These are phyloP conservation scores for Danio jaintianensis DNA, from an alignment of 2,797 vertebrate genomes.

Conservation along the genomic window DNA sequence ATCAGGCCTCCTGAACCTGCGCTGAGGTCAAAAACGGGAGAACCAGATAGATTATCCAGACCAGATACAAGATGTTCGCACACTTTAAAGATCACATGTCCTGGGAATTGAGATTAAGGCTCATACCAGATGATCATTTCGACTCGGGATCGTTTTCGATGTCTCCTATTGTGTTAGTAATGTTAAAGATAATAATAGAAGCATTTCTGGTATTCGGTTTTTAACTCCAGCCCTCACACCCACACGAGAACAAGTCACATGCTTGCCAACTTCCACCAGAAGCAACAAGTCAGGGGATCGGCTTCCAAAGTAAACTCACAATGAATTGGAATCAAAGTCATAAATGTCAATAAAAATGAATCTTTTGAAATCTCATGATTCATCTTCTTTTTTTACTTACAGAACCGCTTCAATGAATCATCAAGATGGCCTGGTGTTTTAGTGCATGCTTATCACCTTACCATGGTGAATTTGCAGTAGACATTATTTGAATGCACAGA, in stretches of 20 bases:
- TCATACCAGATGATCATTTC: slow-evolving; percentile 12
- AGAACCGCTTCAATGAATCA: not conserved
- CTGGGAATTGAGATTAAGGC: slow-evolving; percentile 13
- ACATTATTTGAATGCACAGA: not conserved
- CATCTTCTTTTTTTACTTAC: not conserved
- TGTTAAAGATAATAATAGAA: slow-evolving; percentile 34
- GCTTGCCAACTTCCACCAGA: slow-evolving; percentile 7
- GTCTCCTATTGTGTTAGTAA: not conserved
- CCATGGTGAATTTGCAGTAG: not conserved
- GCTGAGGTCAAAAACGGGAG: slow-evolving; percentile 49
- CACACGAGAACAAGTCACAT: not conserved
- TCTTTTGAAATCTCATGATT: not conserved
- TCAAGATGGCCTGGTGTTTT: not conserved
- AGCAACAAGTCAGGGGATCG: slow-evolving; percentile 9
- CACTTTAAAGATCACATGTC: slow-evolving; percentile 23
- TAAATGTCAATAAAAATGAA: not conserved
- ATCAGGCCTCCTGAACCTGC: slow-evolving; percentile 44
- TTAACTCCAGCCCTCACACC: slow-evolving; percentile 24
- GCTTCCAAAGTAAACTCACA: slow-evolving; percentile 11
- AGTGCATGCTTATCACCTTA: no score
- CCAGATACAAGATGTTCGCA: not conserved
- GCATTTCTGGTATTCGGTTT: slow-evolving; percentile 21
- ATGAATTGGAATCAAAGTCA: not conserved
- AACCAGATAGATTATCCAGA: slow-evolving; percentile 36
- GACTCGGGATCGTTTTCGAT: not conserved